Evolutionary conservation across 2,113 vertebrate genomes (phyloP), one percentile per base, ranked within the genome.

Genomic region (Axis porcinus): DNA sequence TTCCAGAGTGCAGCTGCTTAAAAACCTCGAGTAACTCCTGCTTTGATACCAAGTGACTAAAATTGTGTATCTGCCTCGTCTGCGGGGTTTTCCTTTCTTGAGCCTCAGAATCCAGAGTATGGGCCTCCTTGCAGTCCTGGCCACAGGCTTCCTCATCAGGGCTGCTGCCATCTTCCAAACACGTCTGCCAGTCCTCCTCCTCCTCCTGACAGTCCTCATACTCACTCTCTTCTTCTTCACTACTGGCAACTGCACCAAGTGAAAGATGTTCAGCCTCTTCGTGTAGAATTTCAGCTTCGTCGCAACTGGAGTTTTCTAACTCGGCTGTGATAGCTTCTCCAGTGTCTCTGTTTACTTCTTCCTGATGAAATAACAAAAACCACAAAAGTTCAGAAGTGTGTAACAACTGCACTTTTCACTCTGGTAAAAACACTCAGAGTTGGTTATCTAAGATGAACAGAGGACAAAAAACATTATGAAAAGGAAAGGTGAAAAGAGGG

Each of bases 111-210:
- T 52, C 78, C 12, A 47, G 86, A 58, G 81, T 9, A 40, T 16
- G 55, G 28, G 30, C 86, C 82, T 86, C 87, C 36, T 97, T n/a
- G 19, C 98, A 95, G 36, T 90, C 91, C 45, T 74, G 93, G 88
- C 89, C 92, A 89, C 94, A 16, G 60, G 54, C n/a, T 52, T 96
- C 97, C 83, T 95, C n/a, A 0, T 74, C 83, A 28, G 91, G 83
- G 67, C 47, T 10, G 2, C 89, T 50, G 30, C 99, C 99, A 43
- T 99, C 99, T 97, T 99, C 99, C 13, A 99, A 99, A 98, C 99
- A 99, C 0, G 99, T 99, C 89, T 99, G 98, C 99, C 99, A 99
- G 30, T 99, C 99, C 58, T 99, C 99, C 43, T 99, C 99, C 17
- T 99, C 99, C 84, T 99, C 99, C 74, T 97, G 97, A 89, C 99